A percentile compares a stretch with the other conserved stretches of the same genome.
These are phyloP conservation scores for Cinclus mexicanus DNA, from an alignment of 2,113 vertebrate genomes.

Conservation along the genomic window DNA sequence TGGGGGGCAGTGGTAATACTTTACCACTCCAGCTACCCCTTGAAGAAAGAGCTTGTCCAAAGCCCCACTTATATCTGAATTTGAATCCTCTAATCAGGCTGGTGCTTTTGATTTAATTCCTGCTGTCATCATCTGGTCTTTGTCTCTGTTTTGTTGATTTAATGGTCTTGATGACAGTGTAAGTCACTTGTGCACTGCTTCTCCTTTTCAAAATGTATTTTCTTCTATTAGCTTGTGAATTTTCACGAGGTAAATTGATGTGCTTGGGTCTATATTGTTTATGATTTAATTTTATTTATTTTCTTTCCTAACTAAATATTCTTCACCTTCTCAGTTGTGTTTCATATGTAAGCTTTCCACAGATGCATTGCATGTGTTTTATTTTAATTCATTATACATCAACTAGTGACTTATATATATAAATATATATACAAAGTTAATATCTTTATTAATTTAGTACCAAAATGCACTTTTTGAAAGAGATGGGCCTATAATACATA, in stretches of 20 bases:
- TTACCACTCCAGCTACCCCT: background rate
- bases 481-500: background rate
- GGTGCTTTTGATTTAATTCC: background rate
- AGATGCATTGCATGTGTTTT: background rate
- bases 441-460: constrained; percentile 1
- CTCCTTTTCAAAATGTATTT: background rate
- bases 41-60: background rate
- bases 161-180: background rate
- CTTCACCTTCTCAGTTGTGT: background rate
- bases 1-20: background rate
- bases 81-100: background rate
- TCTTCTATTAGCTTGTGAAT: background rate
- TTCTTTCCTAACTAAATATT: constrained; percentile 18
- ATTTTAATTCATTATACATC: constrained; percentile 44
- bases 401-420: background rate
- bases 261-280: background rate
- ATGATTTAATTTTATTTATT: background rate
- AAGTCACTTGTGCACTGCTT: background rate
- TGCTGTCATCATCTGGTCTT: background rate
- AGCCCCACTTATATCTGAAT: background rate
- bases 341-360: background rate
- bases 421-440: background rate
- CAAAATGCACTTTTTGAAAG: background rate
- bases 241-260: background rate
- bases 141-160: background rate